phyloP scores from a whole-genome alignment of 2,113 vertebrate species.

The Prietella phreatophila region DNA sequence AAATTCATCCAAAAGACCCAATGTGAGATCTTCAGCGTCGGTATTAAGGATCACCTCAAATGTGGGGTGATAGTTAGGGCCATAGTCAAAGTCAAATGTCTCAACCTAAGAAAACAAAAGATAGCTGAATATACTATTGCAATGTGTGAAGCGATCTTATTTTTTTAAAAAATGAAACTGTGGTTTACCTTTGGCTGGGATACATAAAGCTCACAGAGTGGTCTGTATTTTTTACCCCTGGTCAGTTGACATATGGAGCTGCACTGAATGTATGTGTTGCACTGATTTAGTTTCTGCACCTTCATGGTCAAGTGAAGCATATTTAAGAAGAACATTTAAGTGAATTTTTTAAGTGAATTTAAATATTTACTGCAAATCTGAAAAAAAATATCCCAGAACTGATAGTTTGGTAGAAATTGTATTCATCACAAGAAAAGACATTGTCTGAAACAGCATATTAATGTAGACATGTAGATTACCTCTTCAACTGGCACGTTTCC shows the following conservation, averaged over 20 bases:
- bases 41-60: constrained; percentile 31
- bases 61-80: constrained; percentile 13
- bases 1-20: constrained; percentile 25
- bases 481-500: constrained; percentile 1
- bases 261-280: background rate
- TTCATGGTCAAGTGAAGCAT: background rate
- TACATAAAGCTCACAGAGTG: background rate
- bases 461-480: background rate
- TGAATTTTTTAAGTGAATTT: too few relatives aligned
- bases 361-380: too few relatives aligned
- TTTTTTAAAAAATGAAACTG: background rate
- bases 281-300: background rate
- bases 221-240: constrained; percentile 18
- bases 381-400: background rate
- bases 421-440: background rate
- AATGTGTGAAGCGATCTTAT: background rate
- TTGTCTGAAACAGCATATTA: background rate
- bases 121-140: background rate
- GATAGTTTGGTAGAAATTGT: background rate
- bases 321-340: background rate
- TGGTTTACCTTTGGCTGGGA: constrained; percentile 26
- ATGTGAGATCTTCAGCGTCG: background rate
- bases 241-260: constrained; percentile 9
- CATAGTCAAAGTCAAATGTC: constrained; percentile 2
- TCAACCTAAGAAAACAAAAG: background rate